phyloP scores from a whole-genome alignment of 2,888 invertebrate genomes.

The Mesorhabditis belari region DNA sequence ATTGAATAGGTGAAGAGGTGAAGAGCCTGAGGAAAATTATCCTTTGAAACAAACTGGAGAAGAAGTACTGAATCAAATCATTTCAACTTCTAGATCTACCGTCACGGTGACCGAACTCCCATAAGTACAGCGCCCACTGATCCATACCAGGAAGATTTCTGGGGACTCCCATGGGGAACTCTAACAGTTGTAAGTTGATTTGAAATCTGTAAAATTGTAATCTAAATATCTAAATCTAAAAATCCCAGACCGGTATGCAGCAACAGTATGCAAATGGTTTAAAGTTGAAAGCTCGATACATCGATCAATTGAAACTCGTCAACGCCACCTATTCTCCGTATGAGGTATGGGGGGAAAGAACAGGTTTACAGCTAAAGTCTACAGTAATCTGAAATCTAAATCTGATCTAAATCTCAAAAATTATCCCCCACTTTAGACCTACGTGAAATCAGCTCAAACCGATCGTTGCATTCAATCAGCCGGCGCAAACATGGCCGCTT shows the following conservation, averaged over 20 bases:
- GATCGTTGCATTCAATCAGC: constrained; percentile 10
- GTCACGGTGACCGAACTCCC: constrained; percentile 12
- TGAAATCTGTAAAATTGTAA: neutral
- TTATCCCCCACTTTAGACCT: constrained; percentile 5
- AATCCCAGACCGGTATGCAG: constrained; percentile 7
- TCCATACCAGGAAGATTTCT: constrained; percentile 6
- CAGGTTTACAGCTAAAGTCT: neutral
- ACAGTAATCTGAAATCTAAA: too few species aligned
- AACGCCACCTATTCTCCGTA: constrained; percentile 6
- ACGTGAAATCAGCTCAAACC: constrained; percentile 2
- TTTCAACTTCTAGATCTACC: constrained; percentile 3
- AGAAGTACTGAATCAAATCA: neutral
- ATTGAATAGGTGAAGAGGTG: too few species aligned
- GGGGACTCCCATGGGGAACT: constrained; percentile 1
- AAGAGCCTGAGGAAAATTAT: too few species aligned
- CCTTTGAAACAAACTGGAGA: too few species aligned
- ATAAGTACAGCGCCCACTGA: constrained; percentile 7
- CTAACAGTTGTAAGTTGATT: constrained; percentile 2
- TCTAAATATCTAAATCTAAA: neutral
- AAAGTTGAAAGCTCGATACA: constrained; percentile 8
- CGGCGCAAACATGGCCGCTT: constrained; percentile 8
- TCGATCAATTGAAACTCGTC: constrained; percentile 7
- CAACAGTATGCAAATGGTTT: constrained; percentile 7
- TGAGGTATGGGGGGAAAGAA: constrained; percentile 4
- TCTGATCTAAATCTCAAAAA: too few species aligned